Base-by-base conservation (phyloP, 1,140 invertebrate species). In the Arion vulgaris region DNA sequence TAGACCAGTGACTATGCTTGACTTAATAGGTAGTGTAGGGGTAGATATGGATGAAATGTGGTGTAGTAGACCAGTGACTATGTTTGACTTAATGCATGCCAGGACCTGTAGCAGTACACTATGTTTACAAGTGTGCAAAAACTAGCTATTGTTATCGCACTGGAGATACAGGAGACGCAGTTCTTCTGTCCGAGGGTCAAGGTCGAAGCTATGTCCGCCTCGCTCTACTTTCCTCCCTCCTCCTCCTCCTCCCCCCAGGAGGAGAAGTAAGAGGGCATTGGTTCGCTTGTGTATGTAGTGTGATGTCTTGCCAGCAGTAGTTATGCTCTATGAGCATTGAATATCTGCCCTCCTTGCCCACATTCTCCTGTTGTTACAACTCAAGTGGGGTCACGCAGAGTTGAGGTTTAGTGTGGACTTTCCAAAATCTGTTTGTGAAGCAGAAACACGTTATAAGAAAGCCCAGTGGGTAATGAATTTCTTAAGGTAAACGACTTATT, bases 201-300 rank as follows among this genome's bases (percentile, higher is more conserved):
- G 57, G 57, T 62, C 57, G 57, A 62, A 62, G 57, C 57, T n/a
- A 62, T 62, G 57, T 62, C 57, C 57, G 57, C 57, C 26, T 62
- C 57, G 57, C 57, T 62, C 57, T 62, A 62, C 13, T 62, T 62
- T 62, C 11, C 57, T 23, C 26, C 13, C n/a, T n/a, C n/a, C n/a
- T n/a, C n/a, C n/a, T n/a, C n/a, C n/a, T n/a, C n/a, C n/a, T n/a
- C n/a, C n/a, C n/a, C n/a, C n/a, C n/a, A n/a, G 45, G 45, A 19
- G 45, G 19, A 49, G 45, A 49, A 49, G 45, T 49, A 19, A 19
- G 45, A 49, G 9, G n/a, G n/a, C n/a, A 62, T 23, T 19, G 11
- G 26, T 62, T 62, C 26, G 57, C 57, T n/a, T n/a, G n/a, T n/a
- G n/a, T n/a, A n/a, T 62, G 13, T 62, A 19, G n/a, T n/a, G 57